Base-by-base conservation (phyloP, 2,888 invertebrate genomes). In the Cheilosia grossa region DNA sequence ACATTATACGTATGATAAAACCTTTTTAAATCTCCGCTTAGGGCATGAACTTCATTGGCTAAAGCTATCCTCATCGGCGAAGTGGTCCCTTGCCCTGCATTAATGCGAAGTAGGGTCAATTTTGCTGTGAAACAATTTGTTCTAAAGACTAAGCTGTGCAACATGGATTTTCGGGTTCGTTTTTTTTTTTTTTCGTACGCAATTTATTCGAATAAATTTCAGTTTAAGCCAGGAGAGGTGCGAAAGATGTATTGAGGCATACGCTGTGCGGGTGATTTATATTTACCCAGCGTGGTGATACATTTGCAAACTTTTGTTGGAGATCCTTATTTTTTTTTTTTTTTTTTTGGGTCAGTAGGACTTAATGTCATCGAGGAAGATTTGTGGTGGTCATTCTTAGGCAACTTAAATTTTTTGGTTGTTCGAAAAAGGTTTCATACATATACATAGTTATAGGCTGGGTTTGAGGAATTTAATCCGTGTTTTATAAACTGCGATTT, bases 151-250 rank as follows among this genome's bases (percentile, higher is more conserved):
- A 30, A n/a, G 13, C 44, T 58, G 37, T 49, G 37, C 51, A 67
- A 54, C 19, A 17, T 30, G 51, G 53, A 33, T 33, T 42, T 53
- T 49, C 37, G 24, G 6, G 27, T 27, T 27, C 1, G 0, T 15
- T 27, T 17, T 51, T 42, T 61, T 42, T 61, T 40, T 19, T 53
- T 47, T 7, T 19, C 10, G 61, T 54, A 51, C 19, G 21, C 49
- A 37, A 64, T 64, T 64, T 47, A 58, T 53, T 73, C 19, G 61
- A 63, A 54, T 61, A 63, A 47, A 73, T 63, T 63, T 7, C 21
- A 21, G 63, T 49, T 30, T 44, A 54, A 70, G 49, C 33, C 33
- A 21, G 15, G 24, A 37, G n/a, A 51, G 1, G 21, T 24, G 13
- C 4, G 13, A 42, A 19, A 42, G 37, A 37, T 13, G 49, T 58